Percentiles rank a stretch among this genome's conserved stretches.
Conservation (phyloP, 2,113 vertebrate genomes). For the Serinus canaria region DNA sequence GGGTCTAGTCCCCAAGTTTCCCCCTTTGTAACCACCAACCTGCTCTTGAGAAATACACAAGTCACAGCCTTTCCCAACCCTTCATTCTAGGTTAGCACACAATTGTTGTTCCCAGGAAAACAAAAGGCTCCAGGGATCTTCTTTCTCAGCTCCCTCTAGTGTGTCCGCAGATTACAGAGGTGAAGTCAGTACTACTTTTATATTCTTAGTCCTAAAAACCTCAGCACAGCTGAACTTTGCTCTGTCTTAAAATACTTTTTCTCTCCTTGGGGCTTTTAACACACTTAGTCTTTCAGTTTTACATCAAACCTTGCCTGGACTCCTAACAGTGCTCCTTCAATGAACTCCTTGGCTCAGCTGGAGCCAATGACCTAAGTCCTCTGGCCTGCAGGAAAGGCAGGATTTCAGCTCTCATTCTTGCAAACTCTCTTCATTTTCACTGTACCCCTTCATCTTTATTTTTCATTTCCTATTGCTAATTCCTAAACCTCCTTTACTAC, state of each 20-base stretch:
- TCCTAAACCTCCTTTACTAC: neutral
- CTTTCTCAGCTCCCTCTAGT: neutral
- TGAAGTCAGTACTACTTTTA: neutral
- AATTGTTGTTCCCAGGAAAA: neutral
- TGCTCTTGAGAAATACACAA: neutral
- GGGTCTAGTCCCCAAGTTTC: neutral
- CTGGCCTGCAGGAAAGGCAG: neutral
- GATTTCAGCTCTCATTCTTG: constrained; percentile 12
- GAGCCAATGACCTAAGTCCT: constrained; percentile 1
- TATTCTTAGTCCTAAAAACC: neutral
- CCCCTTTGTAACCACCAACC: neutral
- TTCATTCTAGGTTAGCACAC: neutral
- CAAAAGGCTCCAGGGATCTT: neutral
- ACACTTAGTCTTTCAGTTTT: neutral
- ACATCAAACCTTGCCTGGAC: neutral
- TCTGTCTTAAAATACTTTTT: neutral
- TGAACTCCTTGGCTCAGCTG: constrained; percentile 1
- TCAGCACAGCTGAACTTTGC: neutral
- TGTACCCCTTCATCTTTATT: neutral
- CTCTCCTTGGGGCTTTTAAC: neutral
- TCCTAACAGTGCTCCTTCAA: neutral
- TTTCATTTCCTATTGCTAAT: neutral
- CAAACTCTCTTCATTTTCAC: neutral
- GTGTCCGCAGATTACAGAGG: neutral
- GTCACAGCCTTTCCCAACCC: neutral